Evolutionary conservation across 1,140 invertebrate genomes (phyloP), one percentile per base, ranked within the genome.

Genomic region (Galleria mellonella): DNA sequence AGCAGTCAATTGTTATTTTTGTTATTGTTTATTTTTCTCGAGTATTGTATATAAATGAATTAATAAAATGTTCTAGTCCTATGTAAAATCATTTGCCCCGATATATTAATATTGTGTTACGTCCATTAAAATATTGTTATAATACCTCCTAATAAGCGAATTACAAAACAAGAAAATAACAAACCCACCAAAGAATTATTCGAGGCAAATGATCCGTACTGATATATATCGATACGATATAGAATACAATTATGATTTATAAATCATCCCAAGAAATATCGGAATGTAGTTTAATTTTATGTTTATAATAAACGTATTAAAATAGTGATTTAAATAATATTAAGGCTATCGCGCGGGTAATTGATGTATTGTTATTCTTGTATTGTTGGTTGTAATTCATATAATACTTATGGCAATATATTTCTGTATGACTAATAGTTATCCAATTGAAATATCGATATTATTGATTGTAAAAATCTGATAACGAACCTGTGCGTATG

Each of bases 1-100:
- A n/a, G n/a, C n/a, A n/a, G n/a, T n/a, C n/a, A n/a, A n/a, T n/a
- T n/a, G n/a, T n/a, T n/a, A n/a, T 51, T 61, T 55, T 47, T 62
- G 53, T 69, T 70, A 62, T 66, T 66, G 62, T 70, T 60, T 57
- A 46, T 47, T 23, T 2, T 23, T 23, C 17, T 23, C 17, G 17
- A 23, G 17, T 23, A 23, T 23, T 23, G 17, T 6, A 23, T 23
- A 23, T 23, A 23, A 30, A 33, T 8, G 28, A 37, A 33, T 31
- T 35, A 32, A 42, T 35, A 32, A 17, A 13, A 37, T 42, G 33
- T 36, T 44, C 42, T 44, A 44, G 42, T 44, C 42, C 17, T 31
- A n/a, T 37, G 39, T 37, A 12, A 23, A 36, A 31, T 48, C 33
- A 37, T 42, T 48, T 31, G 32, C 40, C 39, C 11, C 30, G 33